Base-by-base conservation (phyloP, 2,797 vertebrate genomes). In the Phrynocephalus vlangalii region DNA sequence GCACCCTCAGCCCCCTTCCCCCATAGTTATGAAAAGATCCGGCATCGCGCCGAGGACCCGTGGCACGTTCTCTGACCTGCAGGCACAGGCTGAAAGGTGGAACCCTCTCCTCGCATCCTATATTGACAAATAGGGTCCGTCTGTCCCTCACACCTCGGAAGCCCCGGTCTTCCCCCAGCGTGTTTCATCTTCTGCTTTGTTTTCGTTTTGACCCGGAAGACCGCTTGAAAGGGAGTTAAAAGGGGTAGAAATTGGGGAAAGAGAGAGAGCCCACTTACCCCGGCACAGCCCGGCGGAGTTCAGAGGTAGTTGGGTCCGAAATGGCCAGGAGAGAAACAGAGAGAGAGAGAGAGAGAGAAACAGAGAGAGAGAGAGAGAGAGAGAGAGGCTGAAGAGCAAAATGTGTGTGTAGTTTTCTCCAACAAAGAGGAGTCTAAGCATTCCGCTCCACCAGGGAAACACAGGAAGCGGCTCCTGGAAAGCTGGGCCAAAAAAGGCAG, bases 361-460 rank as follows among this genome's bases (percentile, higher is more conserved):
- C 1, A 33, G 33, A 33, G 33, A 33, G 33, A 33, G 3, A 70
- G 26, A 0, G 18, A 24, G 44, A 44, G 6, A 2, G 73, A 22
- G 5, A 24, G 4, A 0, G 0, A 22, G 5, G 22, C 3, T 80
- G 16, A 30, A 11, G 30, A 28, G 30, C 18, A 30, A 6, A 80
- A 0, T 4, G 6, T n/a, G 52, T 79, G 56, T 1, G 16, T 8
- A 1, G 56, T 44, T 44, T 44, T 44, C 38, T 44, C 38, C 38
- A 79, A 6, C 8, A n/a, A 79, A 6, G 30, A 60, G 30, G 60
- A 20, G 13, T 13, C 16, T 20, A 20, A 63, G 60, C 15, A 15
- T 63, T 22, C 60, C 5, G 2, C 60, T 18, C 60, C 60, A 15
- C 13, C 52, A 56, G 11, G 3, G 1, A 1, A 8, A 10, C 0